Percentiles rank a stretch among this genome's conserved stretches.
Conservation (phyloP, 2,797 vertebrate genomes). For the Paramormyrops hopkinsi region DNA sequence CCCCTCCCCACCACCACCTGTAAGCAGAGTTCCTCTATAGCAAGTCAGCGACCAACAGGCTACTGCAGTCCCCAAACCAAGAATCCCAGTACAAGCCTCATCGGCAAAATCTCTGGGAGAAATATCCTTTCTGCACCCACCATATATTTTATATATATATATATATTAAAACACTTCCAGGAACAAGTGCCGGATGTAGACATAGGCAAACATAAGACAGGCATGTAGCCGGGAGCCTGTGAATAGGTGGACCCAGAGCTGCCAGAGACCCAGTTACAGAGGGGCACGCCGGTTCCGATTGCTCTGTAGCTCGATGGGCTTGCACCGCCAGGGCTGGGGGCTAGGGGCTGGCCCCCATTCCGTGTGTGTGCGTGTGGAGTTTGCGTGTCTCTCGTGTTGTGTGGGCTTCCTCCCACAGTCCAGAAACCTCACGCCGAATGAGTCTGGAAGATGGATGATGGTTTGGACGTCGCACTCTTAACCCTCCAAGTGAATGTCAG, state of each 20-base stretch:
- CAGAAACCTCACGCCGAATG: background rate
- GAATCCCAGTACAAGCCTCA: background rate
- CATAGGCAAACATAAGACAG: background rate
- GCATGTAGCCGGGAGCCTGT: background rate
- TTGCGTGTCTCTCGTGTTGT: background rate
- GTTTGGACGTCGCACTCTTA: background rate
- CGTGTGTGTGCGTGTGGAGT: background rate
- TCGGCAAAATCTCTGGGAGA: background rate
- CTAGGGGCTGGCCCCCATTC: background rate
- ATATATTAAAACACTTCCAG: background rate
- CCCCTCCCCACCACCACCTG: background rate
- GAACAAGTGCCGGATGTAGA: background rate
- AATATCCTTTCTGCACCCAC: background rate
- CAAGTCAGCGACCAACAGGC: background rate
- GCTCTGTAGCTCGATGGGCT: background rate
- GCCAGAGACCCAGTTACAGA: background rate
- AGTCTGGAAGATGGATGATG: conserved; percentile 1
- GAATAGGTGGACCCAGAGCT: background rate
- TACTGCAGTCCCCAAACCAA: background rate
- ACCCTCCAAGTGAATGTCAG: background rate
- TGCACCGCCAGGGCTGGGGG: background rate
- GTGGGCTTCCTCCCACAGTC: background rate
- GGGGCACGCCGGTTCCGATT: background rate
- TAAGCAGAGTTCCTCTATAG: background rate
- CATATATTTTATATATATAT: background rate